These are phyloP conservation scores for Ceratitis capitata DNA, from an alignment of 1,140 invertebrate species.

Conservation along the genomic window DNA sequence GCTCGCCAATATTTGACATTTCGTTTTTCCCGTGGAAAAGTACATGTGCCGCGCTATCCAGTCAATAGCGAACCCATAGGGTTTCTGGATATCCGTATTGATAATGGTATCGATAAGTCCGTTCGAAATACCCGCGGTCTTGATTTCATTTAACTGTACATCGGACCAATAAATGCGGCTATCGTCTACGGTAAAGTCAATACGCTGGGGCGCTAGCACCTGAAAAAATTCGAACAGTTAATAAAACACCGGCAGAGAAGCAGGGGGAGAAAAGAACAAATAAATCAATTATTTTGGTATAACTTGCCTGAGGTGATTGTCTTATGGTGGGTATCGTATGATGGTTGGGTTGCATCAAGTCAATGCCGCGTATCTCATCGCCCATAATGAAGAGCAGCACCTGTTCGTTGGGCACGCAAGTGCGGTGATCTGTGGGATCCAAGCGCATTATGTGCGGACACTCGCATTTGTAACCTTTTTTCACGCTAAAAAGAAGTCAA, in stretches of 20 bases:
- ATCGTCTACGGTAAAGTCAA: conserved; percentile 76
- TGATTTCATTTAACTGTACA: conserved; percentile 77
- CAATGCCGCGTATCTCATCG: conserved; percentile 85
- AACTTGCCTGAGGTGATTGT: conserved; percentile 67
- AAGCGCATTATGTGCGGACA: conserved; percentile 84
- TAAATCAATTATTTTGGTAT: background rate
- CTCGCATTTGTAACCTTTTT: conserved; percentile 73
- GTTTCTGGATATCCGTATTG: conserved; percentile 73
- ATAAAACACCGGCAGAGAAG: too few relatives aligned
- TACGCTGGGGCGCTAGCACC: conserved; percentile 72
- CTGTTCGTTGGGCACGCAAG: conserved; percentile 79
- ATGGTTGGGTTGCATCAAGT: conserved; percentile 77
- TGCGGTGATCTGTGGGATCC: conserved; percentile 70
- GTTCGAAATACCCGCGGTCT: conserved; percentile 74
- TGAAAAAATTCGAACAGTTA: conserved; percentile 50
- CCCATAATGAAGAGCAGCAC: conserved; percentile 78
- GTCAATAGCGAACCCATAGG: conserved; percentile 72
- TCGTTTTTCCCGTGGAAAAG: conserved; percentile 67
- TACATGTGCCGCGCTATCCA: conserved; percentile 82
- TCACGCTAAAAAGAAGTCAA: conserved; percentile 66
- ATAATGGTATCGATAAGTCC: conserved; percentile 75
- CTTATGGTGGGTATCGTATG: conserved; percentile 82
- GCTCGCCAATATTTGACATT: conserved; percentile 73
- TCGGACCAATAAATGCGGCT: conserved; percentile 84
- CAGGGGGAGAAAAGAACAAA: too few relatives aligned